A percentile compares a stretch with the other conserved stretches of the same genome.
These are phyloP conservation scores for Myotis yumanensis DNA, from an alignment of 2,113 vertebrate genomes.

Conservation along the genomic window DNA sequence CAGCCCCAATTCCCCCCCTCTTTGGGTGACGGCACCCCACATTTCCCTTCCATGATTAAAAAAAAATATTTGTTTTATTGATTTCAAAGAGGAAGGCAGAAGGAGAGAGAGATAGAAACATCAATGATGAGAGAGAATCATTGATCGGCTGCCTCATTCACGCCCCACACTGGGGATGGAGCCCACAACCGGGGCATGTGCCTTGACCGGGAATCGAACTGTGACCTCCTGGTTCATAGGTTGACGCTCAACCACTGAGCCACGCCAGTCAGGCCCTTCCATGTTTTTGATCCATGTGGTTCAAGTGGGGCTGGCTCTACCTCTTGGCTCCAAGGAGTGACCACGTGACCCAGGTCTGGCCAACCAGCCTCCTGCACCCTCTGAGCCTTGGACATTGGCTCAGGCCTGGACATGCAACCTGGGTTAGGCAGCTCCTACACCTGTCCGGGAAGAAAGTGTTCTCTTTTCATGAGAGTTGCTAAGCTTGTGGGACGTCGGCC, in stretches of 20 bases:
- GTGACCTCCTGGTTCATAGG: too few species aligned
- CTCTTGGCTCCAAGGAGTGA: background rate
- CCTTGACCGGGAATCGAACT: too few species aligned
- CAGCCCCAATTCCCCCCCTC: too few species aligned
- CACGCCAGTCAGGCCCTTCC: background rate
- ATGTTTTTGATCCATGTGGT: background rate
- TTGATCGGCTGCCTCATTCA: too few species aligned
- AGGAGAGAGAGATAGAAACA: too few species aligned
- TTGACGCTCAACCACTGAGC: too few species aligned
- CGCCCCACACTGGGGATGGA: too few species aligned
- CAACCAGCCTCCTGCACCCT: background rate
- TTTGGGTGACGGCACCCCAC: background rate
- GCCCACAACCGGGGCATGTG: too few species aligned
- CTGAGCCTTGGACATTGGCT: background rate
- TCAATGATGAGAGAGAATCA: too few species aligned
- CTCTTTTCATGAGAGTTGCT: background rate
- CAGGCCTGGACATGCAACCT: background rate
- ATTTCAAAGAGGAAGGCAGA: too few species aligned
- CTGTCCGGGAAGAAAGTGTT: background rate
- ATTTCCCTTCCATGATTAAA: background rate
- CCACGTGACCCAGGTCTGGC: background rate
- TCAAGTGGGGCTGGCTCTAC: background rate
- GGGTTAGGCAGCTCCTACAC: background rate
- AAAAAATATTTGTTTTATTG: too few species aligned
- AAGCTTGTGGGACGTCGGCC: background rate